A percentile compares a stretch with the other conserved stretches of the same genome.
Evolutionary conservation across 2,797 vertebrate species (phyloP).

Genomic region (Lepilemur ruficaudatus): DNA sequence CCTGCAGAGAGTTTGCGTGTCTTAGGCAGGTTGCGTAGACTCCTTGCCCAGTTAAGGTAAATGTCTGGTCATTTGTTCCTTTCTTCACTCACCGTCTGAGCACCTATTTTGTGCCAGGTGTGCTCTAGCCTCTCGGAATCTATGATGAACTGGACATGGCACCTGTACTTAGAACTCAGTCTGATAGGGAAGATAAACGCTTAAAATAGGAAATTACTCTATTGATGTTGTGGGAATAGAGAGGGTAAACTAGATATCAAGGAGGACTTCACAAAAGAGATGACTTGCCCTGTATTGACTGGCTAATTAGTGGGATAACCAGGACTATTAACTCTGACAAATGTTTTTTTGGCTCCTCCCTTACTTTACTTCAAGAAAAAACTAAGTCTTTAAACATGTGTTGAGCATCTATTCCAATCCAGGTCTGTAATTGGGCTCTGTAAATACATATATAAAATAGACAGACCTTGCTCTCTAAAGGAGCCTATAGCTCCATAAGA

Average conservation of each 20-base stretch:
- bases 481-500: not conserved
- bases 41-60: not conserved
- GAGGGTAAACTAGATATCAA: not conserved
- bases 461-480: not conserved
- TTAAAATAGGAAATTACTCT: not conserved
- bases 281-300: not conserved
- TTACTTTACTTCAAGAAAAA: constrained; percentile 1
- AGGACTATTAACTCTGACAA: not conserved
- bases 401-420: not conserved
- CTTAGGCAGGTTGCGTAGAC: not conserved
- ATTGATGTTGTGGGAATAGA: not conserved
- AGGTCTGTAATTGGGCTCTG: not conserved
- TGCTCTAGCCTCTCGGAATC: not conserved
- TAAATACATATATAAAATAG: not conserved
- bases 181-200: not conserved
- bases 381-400: not conserved
- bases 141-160: not conserved
- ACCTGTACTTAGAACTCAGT: not conserved
- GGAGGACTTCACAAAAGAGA: not conserved
- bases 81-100: not conserved
- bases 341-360: not conserved
- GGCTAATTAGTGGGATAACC: not conserved
- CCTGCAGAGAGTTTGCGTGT: not conserved
- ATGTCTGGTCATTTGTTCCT: not conserved
- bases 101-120: not conserved